phyloP scores from a whole-genome alignment of 1,140 invertebrate genomes.

The Doryteuthis pealeii region DNA sequence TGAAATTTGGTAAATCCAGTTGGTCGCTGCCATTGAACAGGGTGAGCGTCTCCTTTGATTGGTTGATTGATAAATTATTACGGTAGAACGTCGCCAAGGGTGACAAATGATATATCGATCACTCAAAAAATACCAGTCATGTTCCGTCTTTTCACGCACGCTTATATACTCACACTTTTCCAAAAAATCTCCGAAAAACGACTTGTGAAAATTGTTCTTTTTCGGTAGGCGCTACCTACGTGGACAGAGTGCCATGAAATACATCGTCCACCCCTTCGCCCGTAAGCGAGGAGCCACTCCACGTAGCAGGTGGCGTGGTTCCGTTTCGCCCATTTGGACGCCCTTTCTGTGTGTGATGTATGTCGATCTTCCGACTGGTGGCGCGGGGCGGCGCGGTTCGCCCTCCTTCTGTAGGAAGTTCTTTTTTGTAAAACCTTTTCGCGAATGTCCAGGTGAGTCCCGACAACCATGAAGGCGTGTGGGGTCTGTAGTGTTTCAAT shows the following conservation, averaged over 20 bases:
- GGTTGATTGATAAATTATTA: too few relatives aligned
- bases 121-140: too few relatives aligned
- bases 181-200: not conserved
- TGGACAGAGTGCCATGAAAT: constrained; percentile 61
- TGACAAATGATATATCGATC: too few relatives aligned
- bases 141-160: too few relatives aligned
- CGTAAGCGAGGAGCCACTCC: constrained; percentile 87
- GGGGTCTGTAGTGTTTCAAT: constrained; percentile 72
- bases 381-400: constrained; percentile 65
- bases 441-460: constrained; percentile 54
- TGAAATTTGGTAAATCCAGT: too few relatives aligned
- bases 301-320: constrained; percentile 81
- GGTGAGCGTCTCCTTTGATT: too few relatives aligned
- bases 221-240: constrained; percentile 64
- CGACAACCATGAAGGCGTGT: constrained; percentile 83
- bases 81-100: too few relatives aligned
- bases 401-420: constrained; percentile 64
- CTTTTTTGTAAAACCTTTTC: too few relatives aligned
- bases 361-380: constrained; percentile 80
- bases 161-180: not conserved
- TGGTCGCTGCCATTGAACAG: too few relatives aligned
- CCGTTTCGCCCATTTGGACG: constrained; percentile 69
- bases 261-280: constrained; percentile 35
- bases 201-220: constrained; percentile 33
- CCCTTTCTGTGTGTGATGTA: constrained; percentile 72